A percentile compares a stretch with the other conserved stretches of the same genome.
These are phyloP conservation scores for human (Homo sapiens) DNA, from an alignment of 2,113 vertebrate genomes.

Conservation along the genomic window GRCh38 chr14:26170501-26171000, in stretches of 20 bases:
- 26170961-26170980: background rate
- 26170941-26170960: background rate
- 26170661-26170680: conserved; percentile 47
- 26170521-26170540: background rate
- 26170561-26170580: background rate
- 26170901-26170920: background rate
- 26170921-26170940: background rate
- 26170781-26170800: conserved; percentile 27
- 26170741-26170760: background rate
- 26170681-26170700: background rate
- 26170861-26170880: background rate
- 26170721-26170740: background rate
- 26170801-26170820: background rate
- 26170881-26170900: background rate
- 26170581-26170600: background rate
- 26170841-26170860: conserved; percentile 9
- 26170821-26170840: background rate
- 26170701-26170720: background rate
- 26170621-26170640: conserved; percentile 29
- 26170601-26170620: background rate
- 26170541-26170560: background rate
- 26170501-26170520: background rate
- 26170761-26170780: background rate
- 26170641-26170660: conserved; percentile 33
- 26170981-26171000: background rate